These are phyloP conservation scores for Steinernema khuongi DNA, from an alignment of 1,140 invertebrate genomes.

Conservation along the genomic window DNA sequence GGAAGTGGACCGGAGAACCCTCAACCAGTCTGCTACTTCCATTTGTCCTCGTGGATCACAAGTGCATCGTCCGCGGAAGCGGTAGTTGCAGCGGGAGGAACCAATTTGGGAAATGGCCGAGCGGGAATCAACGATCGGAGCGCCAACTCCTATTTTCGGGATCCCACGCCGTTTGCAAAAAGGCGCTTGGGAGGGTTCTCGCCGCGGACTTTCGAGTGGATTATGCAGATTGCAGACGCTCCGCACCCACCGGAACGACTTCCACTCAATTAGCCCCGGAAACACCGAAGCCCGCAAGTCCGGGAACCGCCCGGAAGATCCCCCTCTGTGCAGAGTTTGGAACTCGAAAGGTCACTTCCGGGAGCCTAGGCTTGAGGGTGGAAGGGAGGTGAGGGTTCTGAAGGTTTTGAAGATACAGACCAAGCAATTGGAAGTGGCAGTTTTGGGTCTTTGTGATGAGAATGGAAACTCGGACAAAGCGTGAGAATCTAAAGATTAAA, in stretches of 20 bases:
- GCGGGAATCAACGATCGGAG: not conserved
- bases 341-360: too few relatives aligned
- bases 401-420: too few relatives aligned
- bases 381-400: too few relatives aligned
- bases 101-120: not conserved
- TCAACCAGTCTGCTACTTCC: not conserved
- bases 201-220: not conserved
- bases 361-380: too few relatives aligned
- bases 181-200: too few relatives aligned
- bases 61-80: not conserved
- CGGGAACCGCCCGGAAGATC: not conserved
- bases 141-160: not conserved
- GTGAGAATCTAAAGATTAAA: too few relatives aligned
- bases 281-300: not conserved
- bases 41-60: not conserved
- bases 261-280: not conserved
- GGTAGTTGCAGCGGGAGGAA: not conserved
- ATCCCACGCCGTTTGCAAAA: not conserved
- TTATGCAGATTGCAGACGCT: conserved; percentile 6
- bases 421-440: too few relatives aligned
- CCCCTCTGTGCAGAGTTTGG: too few relatives aligned
- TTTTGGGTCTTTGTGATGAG: too few relatives aligned
- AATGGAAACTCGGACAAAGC: too few relatives aligned
- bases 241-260: not conserved
- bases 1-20: conserved; percentile 5